A percentile compares a stretch with the other conserved stretches of the same genome.
These are phyloP conservation scores for Rhaphigaster nebulosa DNA, from an alignment of 2,888 invertebrate species.

Conservation along the genomic window DNA sequence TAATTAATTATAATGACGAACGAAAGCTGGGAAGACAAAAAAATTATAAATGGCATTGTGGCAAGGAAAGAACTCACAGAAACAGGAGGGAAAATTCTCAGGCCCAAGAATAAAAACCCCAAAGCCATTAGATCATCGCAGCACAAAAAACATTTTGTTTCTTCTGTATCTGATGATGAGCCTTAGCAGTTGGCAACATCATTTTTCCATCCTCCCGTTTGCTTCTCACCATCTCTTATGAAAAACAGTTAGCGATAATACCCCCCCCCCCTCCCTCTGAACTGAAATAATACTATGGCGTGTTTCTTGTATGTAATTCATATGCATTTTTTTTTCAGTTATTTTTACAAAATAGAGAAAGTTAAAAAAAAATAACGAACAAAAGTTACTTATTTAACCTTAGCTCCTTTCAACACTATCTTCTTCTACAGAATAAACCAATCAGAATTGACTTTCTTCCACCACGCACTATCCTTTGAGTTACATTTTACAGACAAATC, in stretches of 20 bases:
- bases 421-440: no score
- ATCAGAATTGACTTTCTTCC: no score
- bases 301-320: neutral
- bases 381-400: no score
- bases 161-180: neutral
- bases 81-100: neutral
- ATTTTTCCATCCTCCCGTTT: neutral
- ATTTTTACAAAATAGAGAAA: no score
- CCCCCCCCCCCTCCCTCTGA: neutral
- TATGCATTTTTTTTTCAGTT: neutral
- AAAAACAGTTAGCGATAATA: neutral
- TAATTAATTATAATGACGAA: neutral
- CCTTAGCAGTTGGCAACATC: neutral
- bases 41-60: neutral
- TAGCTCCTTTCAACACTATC: no score
- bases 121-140: neutral
- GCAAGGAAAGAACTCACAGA: neutral
- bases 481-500: no score
- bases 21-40: neutral
- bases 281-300: neutral
- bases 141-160: conserved; percentile 22
- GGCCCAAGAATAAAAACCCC: neutral
- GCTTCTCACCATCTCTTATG: neutral
- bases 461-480: no score
- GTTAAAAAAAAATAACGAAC: no score